Evolutionary conservation across 2,113 vertebrate genomes (phyloP).

Genomic region (Laticauda colubrina): DNA sequence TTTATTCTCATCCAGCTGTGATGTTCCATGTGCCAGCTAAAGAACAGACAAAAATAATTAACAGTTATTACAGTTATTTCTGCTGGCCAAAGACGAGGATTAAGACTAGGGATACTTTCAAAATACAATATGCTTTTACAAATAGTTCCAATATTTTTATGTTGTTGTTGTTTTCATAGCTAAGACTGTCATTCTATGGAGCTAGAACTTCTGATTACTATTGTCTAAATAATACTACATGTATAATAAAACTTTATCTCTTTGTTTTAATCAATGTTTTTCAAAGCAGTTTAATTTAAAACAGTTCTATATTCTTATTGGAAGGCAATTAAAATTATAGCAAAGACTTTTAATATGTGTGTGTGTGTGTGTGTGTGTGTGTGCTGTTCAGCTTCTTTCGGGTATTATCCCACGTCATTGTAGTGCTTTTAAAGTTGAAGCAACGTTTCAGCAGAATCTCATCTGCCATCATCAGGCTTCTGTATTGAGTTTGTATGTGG

Average conservation of each 20-base stretch:
- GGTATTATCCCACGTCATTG: no score
- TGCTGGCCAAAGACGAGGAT: background rate
- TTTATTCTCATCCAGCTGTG: background rate
- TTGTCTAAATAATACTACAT: background rate
- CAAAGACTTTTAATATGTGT: background rate
- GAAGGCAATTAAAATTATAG: background rate
- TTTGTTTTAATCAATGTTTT: conserved; percentile 1
- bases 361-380: no score
- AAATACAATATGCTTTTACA: conserved; percentile 14
- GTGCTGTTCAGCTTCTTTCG: no score
- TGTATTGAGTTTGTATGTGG: no score
- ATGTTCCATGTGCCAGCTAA: background rate
- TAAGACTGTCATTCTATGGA: background rate
- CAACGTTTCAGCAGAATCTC: no score
- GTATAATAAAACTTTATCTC: background rate
- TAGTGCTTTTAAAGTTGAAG: no score
- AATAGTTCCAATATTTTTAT: background rate
- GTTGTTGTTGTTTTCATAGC: background rate
- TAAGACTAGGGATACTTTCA: conserved; percentile 8
- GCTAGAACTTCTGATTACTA: background rate
- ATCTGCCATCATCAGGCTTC: no score
- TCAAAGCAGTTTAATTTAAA: background rate
- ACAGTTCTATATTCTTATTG: background rate
- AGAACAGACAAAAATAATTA: background rate
- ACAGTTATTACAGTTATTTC: background rate